Percentiles rank a stretch among this genome's conserved stretches.
Conservation (phyloP, 2,113 vertebrate genomes). For the Larimichthys polyactis region DNA sequence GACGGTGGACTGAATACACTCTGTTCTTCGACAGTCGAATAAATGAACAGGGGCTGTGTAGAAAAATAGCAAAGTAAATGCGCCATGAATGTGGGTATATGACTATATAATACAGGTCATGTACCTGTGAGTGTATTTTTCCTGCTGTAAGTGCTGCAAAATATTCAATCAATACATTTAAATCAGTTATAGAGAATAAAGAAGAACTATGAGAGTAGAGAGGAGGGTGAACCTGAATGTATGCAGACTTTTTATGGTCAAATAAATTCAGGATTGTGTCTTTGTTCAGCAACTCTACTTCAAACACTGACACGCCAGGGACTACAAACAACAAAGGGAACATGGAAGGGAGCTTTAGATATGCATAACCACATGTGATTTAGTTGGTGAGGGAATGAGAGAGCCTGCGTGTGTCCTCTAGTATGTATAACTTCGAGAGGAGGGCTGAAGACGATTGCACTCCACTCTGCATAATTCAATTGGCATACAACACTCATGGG, state of each 20-base stretch:
- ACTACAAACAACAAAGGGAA: slow-evolving; percentile 60
- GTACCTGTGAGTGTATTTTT: background rate
- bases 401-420: slow-evolving; percentile 8
- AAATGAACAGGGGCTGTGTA: background rate
- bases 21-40: too few species aligned
- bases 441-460: slow-evolving; percentile 40
- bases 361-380: slow-evolving; percentile 59
- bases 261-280: slow-evolving; percentile 58
- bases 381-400: slow-evolving; percentile 19
- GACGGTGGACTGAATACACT: background rate
- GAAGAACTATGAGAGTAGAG: background rate
- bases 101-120: background rate
- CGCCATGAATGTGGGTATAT: background rate
- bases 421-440: slow-evolving; percentile 42
- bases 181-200: slow-evolving; percentile 1
- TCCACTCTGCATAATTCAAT: slow-evolving; percentile 60
- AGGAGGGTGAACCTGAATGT: slow-evolving; percentile 5
- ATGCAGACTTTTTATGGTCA: slow-evolving; percentile 50
- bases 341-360: slow-evolving; percentile 33
- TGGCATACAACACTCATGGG: slow-evolving; percentile 40
- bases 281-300: slow-evolving; percentile 67
- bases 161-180: background rate
- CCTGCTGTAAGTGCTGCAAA: background rate
- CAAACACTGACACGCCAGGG: slow-evolving; percentile 54
- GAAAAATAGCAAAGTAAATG: background rate